phyloP scores from a whole-genome alignment of 2,113 vertebrate species.

The Cynoglossus semilaevis region DNA sequence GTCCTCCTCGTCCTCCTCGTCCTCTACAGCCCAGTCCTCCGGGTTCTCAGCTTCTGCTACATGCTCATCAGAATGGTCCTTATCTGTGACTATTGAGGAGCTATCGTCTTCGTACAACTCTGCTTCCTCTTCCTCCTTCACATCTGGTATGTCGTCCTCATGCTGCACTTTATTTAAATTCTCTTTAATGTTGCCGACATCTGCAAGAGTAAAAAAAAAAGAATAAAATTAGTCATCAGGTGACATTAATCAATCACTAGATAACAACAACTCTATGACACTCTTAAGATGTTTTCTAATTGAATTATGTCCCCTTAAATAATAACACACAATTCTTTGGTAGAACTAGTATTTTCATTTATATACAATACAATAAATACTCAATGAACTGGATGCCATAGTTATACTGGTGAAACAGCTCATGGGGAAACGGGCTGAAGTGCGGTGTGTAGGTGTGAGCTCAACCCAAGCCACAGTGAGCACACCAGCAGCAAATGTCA shows the following conservation, averaged over 20 bases:
- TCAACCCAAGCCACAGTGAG: too few species aligned
- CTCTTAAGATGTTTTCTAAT: too few species aligned
- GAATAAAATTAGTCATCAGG: constrained; percentile 12
- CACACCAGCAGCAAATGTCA: too few species aligned
- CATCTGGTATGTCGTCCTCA: neutral
- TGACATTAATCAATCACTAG: neutral
- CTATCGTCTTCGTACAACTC: constrained; percentile 2
- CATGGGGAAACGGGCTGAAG: too few species aligned
- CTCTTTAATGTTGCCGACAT: constrained; percentile 4
- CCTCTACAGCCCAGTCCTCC: constrained; percentile 8
- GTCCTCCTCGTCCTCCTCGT: constrained; percentile 7
- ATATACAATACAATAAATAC: too few species aligned
- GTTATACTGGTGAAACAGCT: too few species aligned
- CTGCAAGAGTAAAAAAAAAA: constrained; percentile 29
- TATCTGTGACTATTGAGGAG: neutral
- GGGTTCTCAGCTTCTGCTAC: constrained; percentile 12
- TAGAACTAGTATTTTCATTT: too few species aligned
- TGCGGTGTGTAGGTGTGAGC: too few species aligned
- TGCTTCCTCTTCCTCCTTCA: constrained; percentile 5
- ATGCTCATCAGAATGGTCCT: neutral
- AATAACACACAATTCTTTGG: too few species aligned
- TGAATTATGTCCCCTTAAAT: too few species aligned
- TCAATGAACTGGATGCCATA: too few species aligned
- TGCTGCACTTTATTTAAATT: constrained; percentile 13
- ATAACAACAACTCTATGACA: neutral